These are phyloP conservation scores for Myotis myotis DNA, from an alignment of 2,797 vertebrate genomes.

Conservation along the genomic window DNA sequence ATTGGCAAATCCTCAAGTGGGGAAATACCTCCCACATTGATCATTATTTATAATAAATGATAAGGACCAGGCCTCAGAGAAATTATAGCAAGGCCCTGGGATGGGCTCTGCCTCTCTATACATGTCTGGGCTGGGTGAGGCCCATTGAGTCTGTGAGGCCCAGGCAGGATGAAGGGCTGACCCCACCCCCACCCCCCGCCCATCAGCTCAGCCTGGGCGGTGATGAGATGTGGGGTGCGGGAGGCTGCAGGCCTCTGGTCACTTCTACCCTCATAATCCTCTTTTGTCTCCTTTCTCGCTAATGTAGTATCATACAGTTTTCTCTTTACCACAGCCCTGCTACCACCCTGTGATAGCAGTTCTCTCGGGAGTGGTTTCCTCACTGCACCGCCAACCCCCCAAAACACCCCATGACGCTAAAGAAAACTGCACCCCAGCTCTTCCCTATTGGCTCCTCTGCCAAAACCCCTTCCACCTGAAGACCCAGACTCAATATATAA, in stretches of 20 bases:
- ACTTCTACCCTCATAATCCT: background rate
- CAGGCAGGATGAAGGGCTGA: background rate
- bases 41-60: conserved; percentile 37
- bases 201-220: background rate
- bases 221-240: background rate
- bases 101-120: background rate
- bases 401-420: background rate
- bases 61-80: background rate
- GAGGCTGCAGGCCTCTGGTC: background rate
- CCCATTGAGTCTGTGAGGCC: background rate
- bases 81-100: background rate
- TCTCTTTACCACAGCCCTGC: background rate
- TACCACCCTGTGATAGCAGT: background rate
- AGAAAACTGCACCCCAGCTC: background rate
- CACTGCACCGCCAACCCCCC: background rate
- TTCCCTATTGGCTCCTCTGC: background rate
- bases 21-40: background rate
- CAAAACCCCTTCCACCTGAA: background rate
- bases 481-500: conserved; percentile 11
- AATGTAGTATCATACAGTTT: background rate
- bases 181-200: background rate
- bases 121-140: background rate
- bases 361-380: background rate
- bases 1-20: background rate
- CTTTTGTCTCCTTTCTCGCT: background rate